Evolutionary conservation across 2,797 vertebrate genomes (phyloP).

Genomic region (Microctenopoma steveboyesi): DNA sequence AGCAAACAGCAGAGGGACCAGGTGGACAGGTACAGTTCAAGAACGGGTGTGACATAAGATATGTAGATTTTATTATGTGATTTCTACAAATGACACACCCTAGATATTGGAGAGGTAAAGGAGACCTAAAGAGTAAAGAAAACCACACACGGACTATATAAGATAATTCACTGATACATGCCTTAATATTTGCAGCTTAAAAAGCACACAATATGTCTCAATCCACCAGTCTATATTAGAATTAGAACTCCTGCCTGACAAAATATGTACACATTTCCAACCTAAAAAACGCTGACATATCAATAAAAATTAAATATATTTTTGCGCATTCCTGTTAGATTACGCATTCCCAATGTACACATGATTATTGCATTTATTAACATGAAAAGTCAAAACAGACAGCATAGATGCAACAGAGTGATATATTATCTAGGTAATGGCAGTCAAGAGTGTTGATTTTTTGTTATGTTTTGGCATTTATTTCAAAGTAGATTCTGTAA

Average conservation of each 20-base stretch:
- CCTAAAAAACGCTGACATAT: no score
- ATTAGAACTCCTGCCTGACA: no score
- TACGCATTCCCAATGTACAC: no score
- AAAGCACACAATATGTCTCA: no score
- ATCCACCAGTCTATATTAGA: no score
- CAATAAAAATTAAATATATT: no score
- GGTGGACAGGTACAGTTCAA: conserved; percentile 43
- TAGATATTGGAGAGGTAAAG: conserved; percentile 6
- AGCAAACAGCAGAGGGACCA: conserved; percentile 80
- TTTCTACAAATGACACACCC: conserved; percentile 9
- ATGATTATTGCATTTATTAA: no score
- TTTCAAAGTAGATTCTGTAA: neutral
- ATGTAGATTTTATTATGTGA: conserved; percentile 7
- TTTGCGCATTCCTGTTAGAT: no score
- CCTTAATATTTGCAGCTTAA: neutral
- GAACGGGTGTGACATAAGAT: conserved; percentile 19
- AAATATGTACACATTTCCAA: no score
- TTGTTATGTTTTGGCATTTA: neutral
- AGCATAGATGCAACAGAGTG: no score
- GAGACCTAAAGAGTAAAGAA: conserved; percentile 23
- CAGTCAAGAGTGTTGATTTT: neutral
- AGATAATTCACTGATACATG: conserved; percentile 2
- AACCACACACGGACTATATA: neutral
- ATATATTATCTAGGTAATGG: no score
- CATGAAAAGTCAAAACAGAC: no score